phyloP scores from a whole-genome alignment of 2,797 vertebrate genomes.

The Catharus ustulatus region DNA sequence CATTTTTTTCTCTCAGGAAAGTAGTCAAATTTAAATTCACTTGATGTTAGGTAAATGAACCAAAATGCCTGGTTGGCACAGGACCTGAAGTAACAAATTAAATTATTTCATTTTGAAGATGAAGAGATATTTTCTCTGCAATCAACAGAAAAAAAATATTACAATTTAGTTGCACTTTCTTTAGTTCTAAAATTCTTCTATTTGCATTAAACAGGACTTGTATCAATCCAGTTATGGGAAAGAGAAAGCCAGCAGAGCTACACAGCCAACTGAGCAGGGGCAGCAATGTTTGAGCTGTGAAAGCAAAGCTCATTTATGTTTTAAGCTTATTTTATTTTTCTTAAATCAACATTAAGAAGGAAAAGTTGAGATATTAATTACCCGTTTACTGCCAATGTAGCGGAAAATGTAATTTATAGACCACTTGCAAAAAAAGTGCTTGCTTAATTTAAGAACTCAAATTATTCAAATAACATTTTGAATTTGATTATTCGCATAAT shows the following conservation, averaged over 20 bases:
- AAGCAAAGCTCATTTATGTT: slow-evolving; percentile 73
- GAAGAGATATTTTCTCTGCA: background rate
- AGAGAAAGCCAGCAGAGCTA: slow-evolving; percentile 36
- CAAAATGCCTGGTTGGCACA: background rate
- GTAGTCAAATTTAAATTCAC: background rate
- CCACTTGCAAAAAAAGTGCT: slow-evolving; percentile 88
- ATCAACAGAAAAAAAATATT: background rate
- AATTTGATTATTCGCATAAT: slow-evolving; percentile 90
- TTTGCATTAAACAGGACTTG: background rate
- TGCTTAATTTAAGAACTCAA: slow-evolving; percentile 90
- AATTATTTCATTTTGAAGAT: background rate
- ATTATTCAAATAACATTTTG: slow-evolving; percentile 93
- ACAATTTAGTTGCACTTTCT: background rate
- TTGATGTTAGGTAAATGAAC: background rate
- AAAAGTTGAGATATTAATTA: slow-evolving; percentile 96
- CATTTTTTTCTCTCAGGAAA: background rate
- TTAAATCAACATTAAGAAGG: slow-evolving; percentile 88
- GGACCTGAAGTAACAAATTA: background rate
- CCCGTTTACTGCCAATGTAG: slow-evolving; percentile 95
- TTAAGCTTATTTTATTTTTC: slow-evolving; percentile 79
- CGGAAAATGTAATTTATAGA: slow-evolving; percentile 98
- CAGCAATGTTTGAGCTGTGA: slow-evolving; percentile 56
- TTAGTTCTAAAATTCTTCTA: background rate
- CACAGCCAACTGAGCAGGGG: slow-evolving; percentile 32
- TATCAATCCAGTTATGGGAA: background rate